Conservation (phyloP, 2,888 invertebrate genomes). For the Eupithecia centaureata region DNA sequence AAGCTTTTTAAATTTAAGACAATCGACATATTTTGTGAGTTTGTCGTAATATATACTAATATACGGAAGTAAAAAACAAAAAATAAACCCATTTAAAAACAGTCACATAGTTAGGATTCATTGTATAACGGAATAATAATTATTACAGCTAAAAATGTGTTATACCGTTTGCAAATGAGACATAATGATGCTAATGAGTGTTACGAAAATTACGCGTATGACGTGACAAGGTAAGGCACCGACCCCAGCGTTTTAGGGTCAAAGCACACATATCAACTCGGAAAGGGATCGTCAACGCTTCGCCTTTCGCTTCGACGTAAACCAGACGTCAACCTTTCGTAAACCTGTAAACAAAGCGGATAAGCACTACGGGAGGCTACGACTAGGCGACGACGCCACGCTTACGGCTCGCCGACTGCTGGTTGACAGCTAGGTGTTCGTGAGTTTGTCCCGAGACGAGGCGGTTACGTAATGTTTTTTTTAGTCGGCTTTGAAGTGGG, state of each 20-base stretch:
- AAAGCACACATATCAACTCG: too few species aligned
- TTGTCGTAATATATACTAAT: neutral
- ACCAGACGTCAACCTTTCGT: too few species aligned
- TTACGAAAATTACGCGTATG: slow-evolving; percentile 48
- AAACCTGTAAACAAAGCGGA: too few species aligned
- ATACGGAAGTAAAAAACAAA: neutral
- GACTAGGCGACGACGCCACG: too few species aligned
- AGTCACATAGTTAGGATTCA: slow-evolving; percentile 22
- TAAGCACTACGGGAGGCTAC: too few species aligned
- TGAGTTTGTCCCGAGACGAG: too few species aligned
- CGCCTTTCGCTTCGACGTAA: too few species aligned
- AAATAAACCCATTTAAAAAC: slow-evolving; percentile 31
- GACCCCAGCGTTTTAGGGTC: slow-evolving; percentile 35
- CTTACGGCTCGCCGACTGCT: too few species aligned
- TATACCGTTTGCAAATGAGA: slow-evolving; percentile 37
- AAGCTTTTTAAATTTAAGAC: neutral
- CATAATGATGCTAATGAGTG: slow-evolving; percentile 39
- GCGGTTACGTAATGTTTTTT: too few species aligned
- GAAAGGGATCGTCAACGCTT: too few species aligned
- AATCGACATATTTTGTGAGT: neutral
- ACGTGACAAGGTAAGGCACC: slow-evolving; percentile 37
- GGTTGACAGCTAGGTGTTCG: too few species aligned
- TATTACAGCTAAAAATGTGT: slow-evolving; percentile 31
- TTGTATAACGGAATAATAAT: slow-evolving; percentile 38
- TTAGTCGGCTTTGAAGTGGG: too few species aligned